Conservation (phyloP, 2,113 vertebrate genomes). For the Strix aluco region DNA sequence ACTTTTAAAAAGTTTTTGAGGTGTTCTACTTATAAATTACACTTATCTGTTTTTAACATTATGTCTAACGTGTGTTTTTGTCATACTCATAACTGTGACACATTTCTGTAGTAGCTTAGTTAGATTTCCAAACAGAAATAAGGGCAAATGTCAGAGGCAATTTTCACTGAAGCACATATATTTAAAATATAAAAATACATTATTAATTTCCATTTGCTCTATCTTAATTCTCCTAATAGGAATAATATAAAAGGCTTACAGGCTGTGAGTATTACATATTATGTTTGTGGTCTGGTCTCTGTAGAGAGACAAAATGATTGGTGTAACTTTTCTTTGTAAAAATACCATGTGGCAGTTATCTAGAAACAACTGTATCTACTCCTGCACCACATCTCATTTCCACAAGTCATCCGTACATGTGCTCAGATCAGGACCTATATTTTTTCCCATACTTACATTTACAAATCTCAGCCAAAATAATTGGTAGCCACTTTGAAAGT, state of each 20-base stretch:
- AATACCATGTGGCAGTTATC: not conserved
- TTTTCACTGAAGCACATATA: not conserved
- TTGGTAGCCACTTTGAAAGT: not conserved
- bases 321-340: not conserved
- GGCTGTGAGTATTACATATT: not conserved
- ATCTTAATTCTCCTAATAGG: not conserved
- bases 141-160: not conserved
- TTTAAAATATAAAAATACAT: not conserved
- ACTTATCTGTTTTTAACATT: not conserved
- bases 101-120: not conserved
- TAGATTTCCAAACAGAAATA: not conserved
- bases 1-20: not conserved
- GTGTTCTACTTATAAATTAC: not conserved
- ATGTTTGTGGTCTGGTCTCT: not conserved
- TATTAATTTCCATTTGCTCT: not conserved
- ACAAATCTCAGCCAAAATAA: not conserved
- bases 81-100: not conserved
- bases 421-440: not conserved
- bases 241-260: not conserved
- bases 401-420: not conserved
- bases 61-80: not conserved
- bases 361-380: not conserved
- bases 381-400: not conserved
- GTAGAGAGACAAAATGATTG: not conserved
- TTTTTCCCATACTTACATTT: not conserved